A percentile compares a stretch with the other conserved stretches of the same genome.
phyloP scores from a whole-genome alignment of 2,888 invertebrate genomes.

The Bugulina stolonifera region DNA sequence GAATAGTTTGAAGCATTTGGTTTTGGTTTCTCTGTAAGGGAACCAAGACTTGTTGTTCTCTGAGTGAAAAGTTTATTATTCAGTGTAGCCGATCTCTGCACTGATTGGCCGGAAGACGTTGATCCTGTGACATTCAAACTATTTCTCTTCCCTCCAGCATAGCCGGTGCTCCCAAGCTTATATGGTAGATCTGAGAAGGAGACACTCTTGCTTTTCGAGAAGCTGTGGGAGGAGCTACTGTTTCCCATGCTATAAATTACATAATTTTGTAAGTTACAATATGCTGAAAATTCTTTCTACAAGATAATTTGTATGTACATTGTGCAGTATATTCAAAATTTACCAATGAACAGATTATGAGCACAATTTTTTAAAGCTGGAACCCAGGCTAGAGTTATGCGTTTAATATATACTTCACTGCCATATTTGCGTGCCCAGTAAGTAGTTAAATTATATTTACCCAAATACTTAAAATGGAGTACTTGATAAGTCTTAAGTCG shows the following conservation, averaged over 20 bases:
- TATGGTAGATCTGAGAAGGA: conserved; percentile 13
- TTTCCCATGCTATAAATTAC: conserved; percentile 17
- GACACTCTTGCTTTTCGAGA: neutral
- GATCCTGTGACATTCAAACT: neutral
- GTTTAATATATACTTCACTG: too few species aligned
- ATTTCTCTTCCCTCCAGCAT: neutral
- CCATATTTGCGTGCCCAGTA: too few species aligned
- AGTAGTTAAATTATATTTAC: too few species aligned
- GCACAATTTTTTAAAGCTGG: too few species aligned
- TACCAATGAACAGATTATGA: too few species aligned
- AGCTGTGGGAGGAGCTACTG: conserved; percentile 4
- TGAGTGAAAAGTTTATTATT: neutral
- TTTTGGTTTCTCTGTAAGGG: neutral
- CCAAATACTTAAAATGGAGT: too few species aligned
- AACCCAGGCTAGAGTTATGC: too few species aligned
- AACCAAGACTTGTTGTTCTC: neutral
- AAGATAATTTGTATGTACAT: too few species aligned
- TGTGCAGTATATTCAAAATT: too few species aligned
- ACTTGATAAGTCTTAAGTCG: too few species aligned
- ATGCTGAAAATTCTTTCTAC: too few species aligned
- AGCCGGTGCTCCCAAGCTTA: neutral
- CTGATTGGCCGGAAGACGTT: neutral
- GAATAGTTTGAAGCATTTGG: neutral
- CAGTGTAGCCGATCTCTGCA: neutral
- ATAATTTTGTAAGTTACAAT: too few species aligned